Evolutionary conservation across 2,797 vertebrate genomes (phyloP).

Genomic region (Tamandua tetradactyla): DNA sequence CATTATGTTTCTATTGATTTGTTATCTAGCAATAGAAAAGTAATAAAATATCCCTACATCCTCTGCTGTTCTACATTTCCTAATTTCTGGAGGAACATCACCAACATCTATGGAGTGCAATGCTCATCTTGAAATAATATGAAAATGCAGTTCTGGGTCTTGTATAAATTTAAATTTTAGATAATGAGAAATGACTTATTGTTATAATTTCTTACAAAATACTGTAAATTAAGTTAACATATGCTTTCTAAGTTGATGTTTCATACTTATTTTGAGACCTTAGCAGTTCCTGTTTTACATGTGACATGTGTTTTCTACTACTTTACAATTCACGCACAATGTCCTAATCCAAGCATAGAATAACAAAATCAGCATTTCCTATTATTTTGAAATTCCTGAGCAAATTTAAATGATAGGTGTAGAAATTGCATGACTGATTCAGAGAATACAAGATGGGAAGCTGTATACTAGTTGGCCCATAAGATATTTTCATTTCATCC

Average conservation of each 20-base stretch:
- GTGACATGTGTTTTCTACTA: neutral
- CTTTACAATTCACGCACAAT: conserved; percentile 52
- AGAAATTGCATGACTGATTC: conserved; percentile 60
- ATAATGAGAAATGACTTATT: neutral
- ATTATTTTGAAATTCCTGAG: conserved; percentile 48
- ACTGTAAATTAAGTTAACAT: too few relatives aligned
- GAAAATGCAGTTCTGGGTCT: neutral
- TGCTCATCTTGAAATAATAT: neutral
- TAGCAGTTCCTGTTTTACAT: neutral
- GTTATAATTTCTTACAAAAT: neutral
- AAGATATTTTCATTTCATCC: conserved; percentile 48
- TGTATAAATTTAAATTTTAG: neutral
- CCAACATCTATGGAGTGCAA: neutral
- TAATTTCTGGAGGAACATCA: neutral
- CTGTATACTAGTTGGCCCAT: neutral
- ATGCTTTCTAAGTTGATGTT: neutral
- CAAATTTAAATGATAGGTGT: conserved; percentile 66
- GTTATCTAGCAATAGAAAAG: neutral
- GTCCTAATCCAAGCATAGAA: conserved; percentile 19
- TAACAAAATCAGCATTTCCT: conserved; percentile 36
- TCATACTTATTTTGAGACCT: neutral
- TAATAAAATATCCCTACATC: neutral
- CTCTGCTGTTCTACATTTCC: accelerated
- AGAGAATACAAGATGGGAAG: conserved; percentile 51
- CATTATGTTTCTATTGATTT: neutral